Percentiles rank a stretch among this genome's conserved stretches.
These are phyloP conservation scores for Uloborus plumipes DNA, from an alignment of 2,888 invertebrate species.

Conservation along the genomic window DNA sequence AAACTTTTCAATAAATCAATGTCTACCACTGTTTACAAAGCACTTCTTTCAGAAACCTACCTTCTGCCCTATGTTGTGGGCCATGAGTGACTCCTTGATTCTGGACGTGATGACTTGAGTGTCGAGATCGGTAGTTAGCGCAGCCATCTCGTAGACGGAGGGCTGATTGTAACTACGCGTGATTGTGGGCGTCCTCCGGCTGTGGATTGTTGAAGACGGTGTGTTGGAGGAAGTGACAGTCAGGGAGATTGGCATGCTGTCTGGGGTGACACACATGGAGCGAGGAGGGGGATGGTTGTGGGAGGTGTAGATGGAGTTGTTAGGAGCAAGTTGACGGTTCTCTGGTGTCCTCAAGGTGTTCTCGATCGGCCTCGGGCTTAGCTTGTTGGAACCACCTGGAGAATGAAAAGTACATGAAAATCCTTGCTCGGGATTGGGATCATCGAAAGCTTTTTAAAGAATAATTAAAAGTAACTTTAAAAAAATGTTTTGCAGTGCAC, in stretches of 20 bases:
- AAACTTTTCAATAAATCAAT: too few relatives aligned
- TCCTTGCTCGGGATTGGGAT: not conserved
- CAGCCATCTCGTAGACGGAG: constrained; percentile 98
- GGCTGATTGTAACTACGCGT: constrained; percentile 77
- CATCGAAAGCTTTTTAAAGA: not conserved
- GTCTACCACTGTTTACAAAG: too few relatives aligned
- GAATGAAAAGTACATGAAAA: constrained; percentile 2
- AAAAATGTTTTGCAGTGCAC: too few relatives aligned
- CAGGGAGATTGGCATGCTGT: constrained; percentile 50
- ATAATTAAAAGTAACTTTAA: not conserved
- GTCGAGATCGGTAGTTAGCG: constrained; percentile 94
- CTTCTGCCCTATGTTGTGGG: constrained; percentile 98
- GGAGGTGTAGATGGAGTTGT: constrained; percentile 35
- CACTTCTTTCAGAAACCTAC: constrained; percentile 70
- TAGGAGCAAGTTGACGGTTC: constrained; percentile 37
- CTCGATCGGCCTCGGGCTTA: constrained; percentile 56
- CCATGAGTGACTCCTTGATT: constrained; percentile 95
- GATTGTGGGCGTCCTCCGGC: constrained; percentile 43
- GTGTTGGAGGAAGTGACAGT: constrained; percentile 47
- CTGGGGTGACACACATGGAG: constrained; percentile 38
- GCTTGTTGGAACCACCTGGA: constrained; percentile 48
- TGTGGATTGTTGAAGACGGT: constrained; percentile 23
- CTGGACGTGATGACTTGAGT: constrained; percentile 96
- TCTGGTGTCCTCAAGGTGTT: constrained; percentile 36
- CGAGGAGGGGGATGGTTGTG: constrained; percentile 46